Percentiles rank a stretch among this genome's conserved stretches.
Conservation (phyloP, 2,888 invertebrate genomes). For the Drosophila helvetica region DNA sequence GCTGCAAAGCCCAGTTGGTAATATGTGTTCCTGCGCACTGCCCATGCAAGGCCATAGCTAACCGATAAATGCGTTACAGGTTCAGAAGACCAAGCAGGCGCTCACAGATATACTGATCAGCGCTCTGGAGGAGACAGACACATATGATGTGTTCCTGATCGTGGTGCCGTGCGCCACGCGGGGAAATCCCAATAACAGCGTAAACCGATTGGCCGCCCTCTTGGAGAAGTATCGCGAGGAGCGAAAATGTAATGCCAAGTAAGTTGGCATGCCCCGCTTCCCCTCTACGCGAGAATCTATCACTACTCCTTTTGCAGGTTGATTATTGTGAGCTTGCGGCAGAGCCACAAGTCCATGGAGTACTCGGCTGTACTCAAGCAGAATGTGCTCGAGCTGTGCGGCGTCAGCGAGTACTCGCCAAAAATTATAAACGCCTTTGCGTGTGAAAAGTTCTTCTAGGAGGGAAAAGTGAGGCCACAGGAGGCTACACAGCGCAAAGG, state of each 20-base stretch:
- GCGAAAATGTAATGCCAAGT: conserved; percentile 80
- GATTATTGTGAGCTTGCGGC: conserved; percentile 78
- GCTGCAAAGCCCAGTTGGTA: conserved; percentile 49
- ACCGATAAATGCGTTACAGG: conserved; percentile 48
- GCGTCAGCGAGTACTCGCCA: conserved; percentile 85
- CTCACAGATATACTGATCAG: conserved; percentile 68
- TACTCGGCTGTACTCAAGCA: conserved; percentile 69
- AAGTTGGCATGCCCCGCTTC: conserved; percentile 35
- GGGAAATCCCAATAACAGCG: conserved; percentile 74
- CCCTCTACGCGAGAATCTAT: background rate
- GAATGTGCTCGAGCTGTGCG: conserved; percentile 84
- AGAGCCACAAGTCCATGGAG: conserved; percentile 73
- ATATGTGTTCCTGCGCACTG: rapidly evolving
- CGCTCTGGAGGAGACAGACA: conserved; percentile 59
- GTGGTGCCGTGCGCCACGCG: conserved; percentile 81
- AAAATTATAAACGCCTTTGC: conserved; percentile 85
- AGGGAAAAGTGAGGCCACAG: background rate
- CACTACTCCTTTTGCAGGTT: conserved; percentile 61
- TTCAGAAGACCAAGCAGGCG: conserved; percentile 66
- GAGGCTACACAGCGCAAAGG: conserved; percentile 4
- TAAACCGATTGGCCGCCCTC: conserved; percentile 57
- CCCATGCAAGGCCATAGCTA: background rate
- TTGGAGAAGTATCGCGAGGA: conserved; percentile 76
- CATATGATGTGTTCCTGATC: conserved; percentile 81
- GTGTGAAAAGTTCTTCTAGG: conserved; percentile 62